Base-by-base conservation (phyloP, 2,888 invertebrate genomes). In the Stenotaenia linearis region DNA sequence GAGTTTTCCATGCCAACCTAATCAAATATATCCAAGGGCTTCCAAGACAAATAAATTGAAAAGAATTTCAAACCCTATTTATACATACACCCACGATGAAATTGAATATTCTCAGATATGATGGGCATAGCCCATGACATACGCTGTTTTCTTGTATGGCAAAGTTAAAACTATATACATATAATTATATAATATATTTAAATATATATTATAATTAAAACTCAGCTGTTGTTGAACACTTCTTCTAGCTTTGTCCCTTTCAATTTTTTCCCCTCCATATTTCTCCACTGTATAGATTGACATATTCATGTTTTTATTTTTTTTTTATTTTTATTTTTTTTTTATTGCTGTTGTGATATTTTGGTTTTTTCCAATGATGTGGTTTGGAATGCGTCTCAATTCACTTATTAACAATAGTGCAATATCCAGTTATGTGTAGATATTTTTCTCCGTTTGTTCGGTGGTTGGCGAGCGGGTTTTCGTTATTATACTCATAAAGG, bases 131-230 rank as follows among this genome's bases (percentile, higher is more conserved):
- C 61, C 61, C 25, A 25, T 25, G 61, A 61, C 61, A 61, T 61
- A 61, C 28, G 61, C 61, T 61, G 61, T 61, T 61, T 61, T 61
- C 61, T 61, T 61, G 61, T 61, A 61, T 61, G 61, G 28, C 61
- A 61, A 61, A 61, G 28, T 61, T 61, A 61, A 61, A 61, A 61
- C 61, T 61, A 61, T 61, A 61, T 61, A 61, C 61, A 25, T 61
- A 61, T 61, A 61, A 61, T 61, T 61, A 61, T 61, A 61, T 61
- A 45, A 61, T 61, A 61, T 61, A 61, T 61, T 25, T 61, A 61
- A 61, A 61, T 61, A 61, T 61, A 61, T 61, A 61, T 61, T 61
- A 61, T 61, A 61, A 61, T 61, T 61, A 61, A n/a, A 61, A 61
- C 25, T 61, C 61, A 61, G 61, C 61, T 61, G 61, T 61, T 61